Base-by-base conservation (phyloP, 1,140 invertebrate species). In the Colletes latitarsis region DNA sequence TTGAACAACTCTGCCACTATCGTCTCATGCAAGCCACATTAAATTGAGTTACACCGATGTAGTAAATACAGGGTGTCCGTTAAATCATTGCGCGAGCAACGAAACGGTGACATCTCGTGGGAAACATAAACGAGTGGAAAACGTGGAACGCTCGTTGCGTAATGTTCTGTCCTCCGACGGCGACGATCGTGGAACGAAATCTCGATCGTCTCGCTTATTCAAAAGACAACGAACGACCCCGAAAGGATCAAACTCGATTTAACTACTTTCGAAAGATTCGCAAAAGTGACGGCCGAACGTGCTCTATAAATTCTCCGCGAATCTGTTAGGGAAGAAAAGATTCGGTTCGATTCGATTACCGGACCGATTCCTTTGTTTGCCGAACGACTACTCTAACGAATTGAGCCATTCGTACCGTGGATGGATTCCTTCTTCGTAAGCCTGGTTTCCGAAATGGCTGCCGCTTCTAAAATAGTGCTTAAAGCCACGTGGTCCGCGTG, bases 1-100 rank as follows among this genome's bases (percentile, higher is more conserved):
- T 79, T 73, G 70, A 64, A 79, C 77, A 66, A 78, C 68, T 72
- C 77, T 53, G 58, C 43, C n/a, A 60, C 19, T 73, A 72, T 66
- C 52, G 69, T 6, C 43, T 63, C 60, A 4, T 69, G 69, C 39
- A 17, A 49, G 72, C 64, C 57, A 73, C 49, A 79, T 79, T 79
- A 64, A 79, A 79, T 79, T 63, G 63, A 73, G 77, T 73, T 57
- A 73, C 60, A 67, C n/a, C 64, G 43, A 67, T 49, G 41, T 43
- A 3, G n/a, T n/a, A 17, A 46, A 52, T 12, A 15, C 41, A 21
- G 57, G 21, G 21, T 62, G 43, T n/a, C 5, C 52, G 49, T 49
- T 9, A 53, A 73, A 64, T 21, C 49, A 15, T 46, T n/a, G 43
- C n/a, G n/a, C 10, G 1, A 14, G n/a, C n/a, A n/a, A 21, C 64